Percentiles rank a stretch among this genome's conserved stretches.
Evolutionary conservation across 2,797 vertebrate species (phyloP).

Genomic region (Triplophysa bombifrons): DNA sequence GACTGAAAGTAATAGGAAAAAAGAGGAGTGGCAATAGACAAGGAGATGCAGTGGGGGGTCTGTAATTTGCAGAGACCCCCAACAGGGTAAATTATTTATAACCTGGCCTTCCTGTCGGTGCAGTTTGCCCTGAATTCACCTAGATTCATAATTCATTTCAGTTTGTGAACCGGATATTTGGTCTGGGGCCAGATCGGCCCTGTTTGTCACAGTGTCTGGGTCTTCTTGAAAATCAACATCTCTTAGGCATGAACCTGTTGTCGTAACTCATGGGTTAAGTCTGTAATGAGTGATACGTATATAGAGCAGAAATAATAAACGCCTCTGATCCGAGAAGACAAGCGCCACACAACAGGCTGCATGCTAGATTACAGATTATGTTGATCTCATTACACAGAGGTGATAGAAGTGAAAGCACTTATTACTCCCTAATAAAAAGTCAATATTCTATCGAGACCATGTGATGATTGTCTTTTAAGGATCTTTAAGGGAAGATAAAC

Average conservation of each 20-base stretch:
- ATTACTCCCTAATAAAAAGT: slow-evolving; percentile 57
- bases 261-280: slow-evolving; percentile 64
- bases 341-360: slow-evolving; percentile 26
- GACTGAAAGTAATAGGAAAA: slow-evolving; percentile 63
- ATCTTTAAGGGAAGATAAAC: background rate
- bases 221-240: slow-evolving; percentile 63
- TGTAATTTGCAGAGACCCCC: slow-evolving; percentile 66
- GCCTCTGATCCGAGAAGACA: slow-evolving; percentile 21
- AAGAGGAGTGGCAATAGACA: slow-evolving; percentile 56
- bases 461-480: slow-evolving; percentile 18
- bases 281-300: slow-evolving; percentile 58
- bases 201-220: slow-evolving; percentile 53
- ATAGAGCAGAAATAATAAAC: slow-evolving; percentile 46
- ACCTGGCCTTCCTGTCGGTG: slow-evolving; percentile 69
- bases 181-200: slow-evolving; percentile 55
- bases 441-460: slow-evolving; percentile 42
- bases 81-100: slow-evolving; percentile 81
- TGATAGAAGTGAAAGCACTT: slow-evolving; percentile 49
- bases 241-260: slow-evolving; percentile 76
- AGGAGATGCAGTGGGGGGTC: slow-evolving; percentile 64
- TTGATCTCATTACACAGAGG: slow-evolving; percentile 55
- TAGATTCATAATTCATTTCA: slow-evolving; percentile 80
- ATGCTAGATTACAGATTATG: slow-evolving; percentile 42
- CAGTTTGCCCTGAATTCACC: slow-evolving; percentile 80
- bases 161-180: slow-evolving; percentile 59